A percentile compares a stretch with the other conserved stretches of the same genome.
These are phyloP conservation scores for Zaprionus gabonicus DNA, from an alignment of 1,140 invertebrate genomes.

Conservation along the genomic window DNA sequence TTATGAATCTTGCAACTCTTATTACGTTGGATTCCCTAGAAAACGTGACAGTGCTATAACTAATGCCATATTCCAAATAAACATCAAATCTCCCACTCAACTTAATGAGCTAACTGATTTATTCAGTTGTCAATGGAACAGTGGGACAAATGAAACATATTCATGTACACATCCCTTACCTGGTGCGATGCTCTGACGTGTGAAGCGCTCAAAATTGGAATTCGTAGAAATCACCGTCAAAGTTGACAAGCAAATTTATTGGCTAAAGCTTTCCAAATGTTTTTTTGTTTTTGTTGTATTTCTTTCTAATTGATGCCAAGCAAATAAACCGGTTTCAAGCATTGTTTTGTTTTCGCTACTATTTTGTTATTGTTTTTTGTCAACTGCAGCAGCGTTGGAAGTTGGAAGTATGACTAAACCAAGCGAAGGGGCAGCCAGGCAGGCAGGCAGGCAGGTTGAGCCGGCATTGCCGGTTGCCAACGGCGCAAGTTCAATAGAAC, in stretches of 20 bases:
- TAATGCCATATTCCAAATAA: neutral
- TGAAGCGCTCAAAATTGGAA: conserved; percentile 4
- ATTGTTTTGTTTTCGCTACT: conserved; percentile 13
- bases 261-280: conserved; percentile 40
- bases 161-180: neutral
- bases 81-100: too few species aligned
- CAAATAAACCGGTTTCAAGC: conserved; percentile 64
- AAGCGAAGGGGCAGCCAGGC: neutral
- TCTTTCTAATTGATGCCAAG: conserved; percentile 46
- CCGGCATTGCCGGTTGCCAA: conserved; percentile 31
- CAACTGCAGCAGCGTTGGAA: conserved; percentile 12
- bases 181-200: neutral
- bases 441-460: conserved; percentile 1
- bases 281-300: conserved; percentile 35
- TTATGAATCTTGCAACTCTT: neutral
- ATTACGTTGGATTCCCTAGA: neutral
- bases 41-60: neutral
- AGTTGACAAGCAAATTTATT: conserved; percentile 65
- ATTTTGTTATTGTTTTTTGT: conserved; percentile 24
- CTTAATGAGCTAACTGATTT: neutral
- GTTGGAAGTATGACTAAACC: conserved; percentile 30
- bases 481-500: conserved; percentile 37
- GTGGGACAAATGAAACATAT: neutral
- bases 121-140: neutral
- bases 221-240: conserved; percentile 59